Evolutionary conservation across 2,888 invertebrate species (phyloP), one percentile per base, ranked within the genome.

Genomic region (Hypolimnas misippus): DNA sequence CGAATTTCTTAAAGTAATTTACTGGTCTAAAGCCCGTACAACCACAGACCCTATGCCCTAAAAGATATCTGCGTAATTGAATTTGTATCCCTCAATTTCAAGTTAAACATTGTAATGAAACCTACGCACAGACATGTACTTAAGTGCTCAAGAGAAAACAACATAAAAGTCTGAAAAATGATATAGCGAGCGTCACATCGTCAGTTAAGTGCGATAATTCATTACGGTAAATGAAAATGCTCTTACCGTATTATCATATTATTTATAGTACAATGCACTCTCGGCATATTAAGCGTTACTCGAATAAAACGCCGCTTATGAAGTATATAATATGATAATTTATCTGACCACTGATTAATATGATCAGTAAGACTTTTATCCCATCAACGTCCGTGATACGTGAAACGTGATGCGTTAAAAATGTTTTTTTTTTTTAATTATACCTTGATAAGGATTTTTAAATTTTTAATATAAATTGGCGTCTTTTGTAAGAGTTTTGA

Each of bases 201-300:
- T 62, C 53, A 62, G 57, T 57, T 56, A 62, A 62, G 56, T 62
- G 62, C 57, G 52, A 62, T 62, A 57, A 62, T 57, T 62, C 35
- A 62, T 62, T 57, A 62, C 56, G 57, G 62, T 57, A 46, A 52
- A 57, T 53, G 52, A 57, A 59, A 59, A 59, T 52, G 31, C 59
- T 35, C 59, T 53, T 53, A 44, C 52, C 59, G 51, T 49, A 46
- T 57, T 57, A 62, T 53, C 59, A 40, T 49, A 46, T 57, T 57
- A 62, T 62, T 62, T 62, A 53, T 57, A 57, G 46, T 33, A 56
- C 50, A 51, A 53, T 59, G 42, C 52, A 59, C 62, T 57, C 21
- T 44, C 53, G 51, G 31, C 25, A 44, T 40, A 44, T n/a, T n/a
- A n/a, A n/a, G n/a, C n/a, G n/a, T 16, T 25, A 44, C 52, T 57